Evolutionary conservation across 35 echinoderm and acorn worm species (phyloP).

Genomic region (Acanthaster planci): DNA sequence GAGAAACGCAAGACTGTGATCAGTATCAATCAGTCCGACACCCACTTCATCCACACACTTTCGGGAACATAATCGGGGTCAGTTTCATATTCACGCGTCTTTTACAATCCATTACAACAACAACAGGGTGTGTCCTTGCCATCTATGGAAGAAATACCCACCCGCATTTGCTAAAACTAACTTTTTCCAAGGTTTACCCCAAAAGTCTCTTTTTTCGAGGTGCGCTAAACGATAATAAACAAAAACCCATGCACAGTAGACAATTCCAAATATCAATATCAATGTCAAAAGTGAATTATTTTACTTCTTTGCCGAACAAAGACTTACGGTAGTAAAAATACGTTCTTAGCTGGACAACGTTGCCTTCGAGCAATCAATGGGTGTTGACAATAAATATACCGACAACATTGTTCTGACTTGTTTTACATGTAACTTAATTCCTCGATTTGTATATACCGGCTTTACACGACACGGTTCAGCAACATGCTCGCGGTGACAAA

Average conservation of each 20-base stretch:
- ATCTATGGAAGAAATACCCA: too few species aligned
- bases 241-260: too few species aligned
- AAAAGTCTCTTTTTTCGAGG: too few species aligned
- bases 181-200: too few species aligned
- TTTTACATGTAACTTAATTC: slow-evolving; percentile 17
- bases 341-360: neutral
- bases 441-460: neutral
- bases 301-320: too few species aligned
- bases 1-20: neutral
- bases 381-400: neutral
- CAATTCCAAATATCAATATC: too few species aligned
- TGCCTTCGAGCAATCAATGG: neutral
- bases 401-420: neutral
- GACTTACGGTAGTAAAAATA: too few species aligned
- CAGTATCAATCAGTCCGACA: neutral
- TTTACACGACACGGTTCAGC: neutral
- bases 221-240: too few species aligned
- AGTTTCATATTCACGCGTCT: neutral
- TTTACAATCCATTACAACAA: neutral
- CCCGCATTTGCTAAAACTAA: too few species aligned
- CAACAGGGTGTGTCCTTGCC: too few species aligned
- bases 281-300: too few species aligned
- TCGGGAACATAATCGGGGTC: neutral
- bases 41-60: neutral
- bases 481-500: neutral